These are phyloP conservation scores for Lathronympha strigana DNA, from an alignment of 2,888 invertebrate genomes.

Conservation along the genomic window DNA sequence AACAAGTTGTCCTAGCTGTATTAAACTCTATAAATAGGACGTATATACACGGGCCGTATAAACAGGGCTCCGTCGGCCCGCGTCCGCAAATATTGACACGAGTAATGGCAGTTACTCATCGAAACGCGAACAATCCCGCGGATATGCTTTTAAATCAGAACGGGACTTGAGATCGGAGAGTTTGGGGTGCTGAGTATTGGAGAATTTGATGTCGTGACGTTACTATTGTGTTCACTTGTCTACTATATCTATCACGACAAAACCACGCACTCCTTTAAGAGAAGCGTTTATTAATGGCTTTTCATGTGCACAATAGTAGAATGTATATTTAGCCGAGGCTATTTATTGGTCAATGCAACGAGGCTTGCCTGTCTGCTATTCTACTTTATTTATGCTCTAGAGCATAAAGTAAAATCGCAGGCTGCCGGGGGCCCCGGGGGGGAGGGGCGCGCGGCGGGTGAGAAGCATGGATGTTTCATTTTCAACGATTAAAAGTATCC, in stretches of 20 bases:
- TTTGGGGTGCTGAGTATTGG: neutral
- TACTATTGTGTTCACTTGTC: neutral
- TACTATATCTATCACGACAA: neutral
- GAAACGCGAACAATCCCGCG: slow-evolving; percentile 24
- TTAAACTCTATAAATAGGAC: slow-evolving; percentile 15
- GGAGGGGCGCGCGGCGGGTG: too few relatives aligned
- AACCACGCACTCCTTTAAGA: too few relatives aligned
- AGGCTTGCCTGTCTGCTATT: too few relatives aligned
- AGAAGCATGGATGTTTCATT: too few relatives aligned
- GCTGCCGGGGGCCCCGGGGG: too few relatives aligned
- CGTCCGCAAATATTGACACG: slow-evolving; percentile 64
- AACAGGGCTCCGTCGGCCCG: slow-evolving; percentile 55
- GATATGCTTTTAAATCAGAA: slow-evolving; percentile 33
- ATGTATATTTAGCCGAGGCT: too few relatives aligned
- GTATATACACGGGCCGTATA: slow-evolving; percentile 22
- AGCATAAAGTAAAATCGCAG: too few relatives aligned
- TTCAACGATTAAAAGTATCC: too few relatives aligned
- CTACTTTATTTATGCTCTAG: too few relatives aligned
- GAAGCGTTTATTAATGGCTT: too few relatives aligned
- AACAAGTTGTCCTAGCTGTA: slow-evolving; percentile 28
- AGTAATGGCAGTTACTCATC: slow-evolving; percentile 60
- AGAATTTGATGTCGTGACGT: neutral
- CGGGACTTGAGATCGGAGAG: slow-evolving; percentile 9
- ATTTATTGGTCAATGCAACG: too few relatives aligned
- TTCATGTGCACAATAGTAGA: too few relatives aligned